Base-by-base conservation (phyloP, 2,113 vertebrate genomes). In the Puma concolor region DNA sequence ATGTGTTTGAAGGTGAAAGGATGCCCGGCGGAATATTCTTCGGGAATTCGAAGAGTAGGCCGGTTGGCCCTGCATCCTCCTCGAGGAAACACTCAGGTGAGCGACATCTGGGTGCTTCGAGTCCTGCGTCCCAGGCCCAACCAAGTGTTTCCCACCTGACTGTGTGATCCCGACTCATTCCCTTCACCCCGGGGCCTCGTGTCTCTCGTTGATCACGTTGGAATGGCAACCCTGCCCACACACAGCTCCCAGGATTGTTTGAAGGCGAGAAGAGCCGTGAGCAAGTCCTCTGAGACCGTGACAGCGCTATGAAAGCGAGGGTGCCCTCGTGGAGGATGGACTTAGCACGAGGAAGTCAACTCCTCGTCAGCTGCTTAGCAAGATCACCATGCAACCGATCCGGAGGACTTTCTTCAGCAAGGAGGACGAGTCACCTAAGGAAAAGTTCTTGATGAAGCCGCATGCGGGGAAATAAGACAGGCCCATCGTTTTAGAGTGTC, bases 381-480 rank as follows among this genome's bases (percentile, higher is more conserved):
- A 77, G 52, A 54, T 23, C 76, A 52, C 80, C 74, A 27, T 29
- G 5, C 7, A 23, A 82, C 14, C 52, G n/a, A 15, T 36, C 52
- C 48, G 64, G n/a, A 38, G 94, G 44, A 36, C 41, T 54, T 85
- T 84, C 52, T 88, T 88, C 33, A 80, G 27, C 83, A 77, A 63
- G 66, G 79, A 84, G 19, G 17, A 69, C 12, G 60, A 91, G 25
- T 74, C 36, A 63, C 8, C 14, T 48, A 38, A 95, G 27, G 50
- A 91, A 92, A 95, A 86, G 41, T 15, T 82, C 52, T 74, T 82
- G 21, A 81, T 50, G 29, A 87, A 91, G 74, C 85, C 80, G 79
- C 17, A 92, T 64, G 77, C 87, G 66, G 86, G 81, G 44, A 96
- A 86, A 41, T 63, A n/a, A 91, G 94, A 64, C 33, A 67, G 52